Evolutionary conservation across 2,888 invertebrate species (phyloP).

Genomic region (Andrena fulva): DNA sequence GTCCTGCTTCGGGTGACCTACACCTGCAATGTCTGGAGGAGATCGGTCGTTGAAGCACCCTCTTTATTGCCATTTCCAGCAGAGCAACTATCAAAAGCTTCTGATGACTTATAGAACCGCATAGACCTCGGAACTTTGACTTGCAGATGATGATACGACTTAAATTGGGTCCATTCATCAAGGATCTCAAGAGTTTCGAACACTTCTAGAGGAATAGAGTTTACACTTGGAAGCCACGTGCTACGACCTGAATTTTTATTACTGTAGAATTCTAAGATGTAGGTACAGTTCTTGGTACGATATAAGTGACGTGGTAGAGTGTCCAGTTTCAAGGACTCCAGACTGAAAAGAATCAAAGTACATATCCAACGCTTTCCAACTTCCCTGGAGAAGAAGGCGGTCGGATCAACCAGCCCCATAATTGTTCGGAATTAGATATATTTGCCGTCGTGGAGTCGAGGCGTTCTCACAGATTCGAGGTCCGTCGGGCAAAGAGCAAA

Average conservation of each 20-base stretch:
- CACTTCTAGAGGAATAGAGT: too few species aligned
- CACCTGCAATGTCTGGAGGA: constrained; percentile 8
- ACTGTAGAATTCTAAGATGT: too few species aligned
- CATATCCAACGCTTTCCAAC: background rate
- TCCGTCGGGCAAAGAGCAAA: constrained; percentile 25
- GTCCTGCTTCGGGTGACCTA: constrained; percentile 16
- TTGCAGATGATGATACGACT: too few species aligned
- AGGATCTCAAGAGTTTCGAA: too few species aligned
- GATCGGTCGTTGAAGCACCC: constrained; percentile 12
- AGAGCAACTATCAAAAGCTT: constrained; percentile 32
- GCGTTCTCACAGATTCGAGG: background rate
- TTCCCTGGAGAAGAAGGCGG: constrained; percentile 10
- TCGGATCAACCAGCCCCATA: constrained; percentile 5
- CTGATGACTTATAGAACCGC: background rate
- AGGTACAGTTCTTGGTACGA: too few species aligned
- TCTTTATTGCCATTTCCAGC: constrained; percentile 1
- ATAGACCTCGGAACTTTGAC: too few species aligned
- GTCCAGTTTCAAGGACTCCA: too few species aligned
- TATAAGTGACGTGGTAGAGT: too few species aligned
- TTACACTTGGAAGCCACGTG: too few species aligned
- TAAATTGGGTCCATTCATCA: too few species aligned
- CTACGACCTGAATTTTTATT: too few species aligned
- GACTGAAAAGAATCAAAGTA: too few species aligned
- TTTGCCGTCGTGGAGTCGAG: constrained; percentile 17
- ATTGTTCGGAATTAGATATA: constrained; percentile 34